Base-by-base conservation (phyloP, 2,113 vertebrate species). In the Acanthisitta chloris region DNA sequence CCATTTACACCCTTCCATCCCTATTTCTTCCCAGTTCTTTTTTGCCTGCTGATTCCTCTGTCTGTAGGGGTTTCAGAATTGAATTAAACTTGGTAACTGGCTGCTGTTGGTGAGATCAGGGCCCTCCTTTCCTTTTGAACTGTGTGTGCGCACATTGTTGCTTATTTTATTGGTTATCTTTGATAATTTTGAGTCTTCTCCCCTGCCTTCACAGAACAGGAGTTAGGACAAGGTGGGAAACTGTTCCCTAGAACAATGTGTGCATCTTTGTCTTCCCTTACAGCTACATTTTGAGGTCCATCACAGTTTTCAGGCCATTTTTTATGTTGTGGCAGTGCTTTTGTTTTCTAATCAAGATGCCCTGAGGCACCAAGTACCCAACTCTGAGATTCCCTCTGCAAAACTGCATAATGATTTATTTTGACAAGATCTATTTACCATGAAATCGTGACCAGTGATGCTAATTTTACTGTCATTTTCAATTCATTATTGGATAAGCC, bases 391-490 rank as follows among this genome's bases (percentile, higher is more conserved):
- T 88, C 28, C 62, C n/a, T 5, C 25, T 69, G 90, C 82, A 92
- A 93, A 93, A 65, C 71, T 46, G 36, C 45, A 6, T 42, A 62
- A 54, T 77, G 71, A 88, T 90, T 90, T 96, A 88, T 94, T 96
- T 97, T 96, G 96, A 96, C 92, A 93, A 83, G 88, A 92, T 81
- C 86, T 96, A 78, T 94, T 96, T 96, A 88, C 92, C 72, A 40
- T 90, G 82, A 90, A 95, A 83, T 92, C 23, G 13, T 94, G 92
- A 96, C 76, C 86, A 58, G 90, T 59, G 88, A 81, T 94, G 86
- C 69, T 94, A 94, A 93, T 94, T 95, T 92, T 93, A 23, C 76
- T 95, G 95, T 90, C 76, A 78, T 81, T 88, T 92, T 85, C 38
- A 34, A 33, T 94, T 92, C 71, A 36, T 81, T 85, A 76, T 85